Percentiles rank a stretch among this genome's conserved stretches.
phyloP scores from a whole-genome alignment of 2,797 vertebrate species.

The Poecilia velifera region DNA sequence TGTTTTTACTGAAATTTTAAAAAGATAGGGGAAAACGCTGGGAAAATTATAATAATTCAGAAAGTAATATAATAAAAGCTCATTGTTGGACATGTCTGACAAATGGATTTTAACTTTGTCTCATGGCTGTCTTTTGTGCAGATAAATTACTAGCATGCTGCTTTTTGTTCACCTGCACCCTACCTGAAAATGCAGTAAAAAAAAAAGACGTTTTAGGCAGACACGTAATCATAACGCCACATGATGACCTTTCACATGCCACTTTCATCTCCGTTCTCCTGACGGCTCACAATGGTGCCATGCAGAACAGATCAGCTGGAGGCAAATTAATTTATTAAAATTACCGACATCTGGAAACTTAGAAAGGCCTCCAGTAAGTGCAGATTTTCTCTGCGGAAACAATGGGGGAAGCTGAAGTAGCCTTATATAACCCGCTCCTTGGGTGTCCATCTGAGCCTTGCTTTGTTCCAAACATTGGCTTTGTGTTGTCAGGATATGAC shows the following conservation, averaged over 20 bases:
- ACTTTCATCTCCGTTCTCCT: neutral
- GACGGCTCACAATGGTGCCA: slow-evolving; percentile 10
- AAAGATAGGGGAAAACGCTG: neutral
- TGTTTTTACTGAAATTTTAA: neutral
- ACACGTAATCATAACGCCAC: slow-evolving; percentile 1
- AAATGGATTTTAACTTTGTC: neutral
- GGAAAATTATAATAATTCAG: slow-evolving; percentile 1
- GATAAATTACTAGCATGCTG: neutral
- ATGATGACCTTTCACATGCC: slow-evolving; percentile 7
- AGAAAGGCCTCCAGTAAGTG: neutral
- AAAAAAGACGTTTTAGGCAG: neutral
- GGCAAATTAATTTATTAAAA: slow-evolving; percentile 11
- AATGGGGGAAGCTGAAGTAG: slow-evolving; percentile 17
- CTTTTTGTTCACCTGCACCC: neutral
- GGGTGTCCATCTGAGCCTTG: slow-evolving; percentile 4
- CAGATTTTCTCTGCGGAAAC: slow-evolving; percentile 15
- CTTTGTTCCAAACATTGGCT: slow-evolving; percentile 7
- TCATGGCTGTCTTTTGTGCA: neutral
- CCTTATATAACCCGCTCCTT: slow-evolving; percentile 12
- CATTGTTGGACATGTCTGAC: neutral
- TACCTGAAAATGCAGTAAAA: neutral
- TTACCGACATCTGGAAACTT: slow-evolving; percentile 13
- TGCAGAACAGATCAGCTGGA: neutral
- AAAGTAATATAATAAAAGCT: neutral
- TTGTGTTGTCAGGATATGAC: slow-evolving; percentile 12